phyloP scores from a whole-genome alignment of 2,888 invertebrate genomes.

The Acanthococcus lagerstroemiae region DNA sequence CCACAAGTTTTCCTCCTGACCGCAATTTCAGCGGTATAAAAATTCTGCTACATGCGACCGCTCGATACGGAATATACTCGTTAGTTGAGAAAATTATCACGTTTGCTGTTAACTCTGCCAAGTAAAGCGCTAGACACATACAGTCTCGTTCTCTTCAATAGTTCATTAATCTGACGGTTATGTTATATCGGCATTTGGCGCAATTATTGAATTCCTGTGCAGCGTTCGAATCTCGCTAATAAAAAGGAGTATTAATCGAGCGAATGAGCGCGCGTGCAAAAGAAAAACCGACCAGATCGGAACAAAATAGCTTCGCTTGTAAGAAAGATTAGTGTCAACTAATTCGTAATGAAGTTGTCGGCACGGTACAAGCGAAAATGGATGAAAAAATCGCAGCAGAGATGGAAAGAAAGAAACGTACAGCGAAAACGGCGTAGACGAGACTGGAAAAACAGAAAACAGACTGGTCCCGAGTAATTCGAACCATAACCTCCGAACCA shows the following conservation, averaged over 20 bases:
- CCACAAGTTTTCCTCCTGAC: no score
- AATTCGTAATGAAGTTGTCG: slow-evolving; percentile 30
- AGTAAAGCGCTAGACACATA: background rate
- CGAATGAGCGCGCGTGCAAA: background rate
- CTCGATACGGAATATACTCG: no score
- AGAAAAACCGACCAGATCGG: slow-evolving; percentile 17
- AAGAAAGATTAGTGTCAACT: slow-evolving; percentile 25
- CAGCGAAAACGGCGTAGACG: slow-evolving; percentile 13
- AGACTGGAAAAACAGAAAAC: slow-evolving; percentile 2
- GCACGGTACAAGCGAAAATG: slow-evolving; percentile 24
- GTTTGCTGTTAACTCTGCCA: slow-evolving; percentile 7
- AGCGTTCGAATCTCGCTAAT: background rate
- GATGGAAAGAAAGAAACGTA: slow-evolving; percentile 9
- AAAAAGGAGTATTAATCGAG: background rate
- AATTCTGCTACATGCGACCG: no score
- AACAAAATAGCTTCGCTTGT: slow-evolving; percentile 11
- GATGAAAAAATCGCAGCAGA: slow-evolving; percentile 9
- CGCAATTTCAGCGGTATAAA: no score
- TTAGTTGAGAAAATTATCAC: slow-evolving; percentile 21
- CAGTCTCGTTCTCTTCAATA: slow-evolving; percentile 4
- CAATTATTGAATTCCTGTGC: slow-evolving; percentile 22
- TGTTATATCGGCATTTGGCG: slow-evolving; percentile 23
- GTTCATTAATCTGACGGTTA: slow-evolving; percentile 19
- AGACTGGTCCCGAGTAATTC: slow-evolving; percentile 23
- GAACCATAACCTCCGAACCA: slow-evolving; percentile 26